Evolutionary conservation across 2,113 vertebrate genomes (phyloP), one percentile per base, ranked within the genome.

Genomic region (Copsychus sechellarum): DNA sequence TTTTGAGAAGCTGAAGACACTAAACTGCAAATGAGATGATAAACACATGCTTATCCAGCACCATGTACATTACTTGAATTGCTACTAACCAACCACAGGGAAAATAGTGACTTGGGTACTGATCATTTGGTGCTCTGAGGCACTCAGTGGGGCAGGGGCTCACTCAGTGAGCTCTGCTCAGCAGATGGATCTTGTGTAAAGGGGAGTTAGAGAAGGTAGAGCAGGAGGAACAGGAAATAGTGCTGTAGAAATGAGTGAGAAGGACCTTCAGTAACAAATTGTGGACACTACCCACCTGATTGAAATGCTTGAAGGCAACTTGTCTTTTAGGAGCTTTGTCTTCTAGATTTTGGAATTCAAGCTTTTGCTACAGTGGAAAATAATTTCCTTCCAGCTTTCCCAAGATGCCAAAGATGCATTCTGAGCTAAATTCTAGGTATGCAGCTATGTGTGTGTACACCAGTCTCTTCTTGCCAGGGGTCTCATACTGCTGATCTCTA

Each of bases 341-440:
- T 53, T 69, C 24, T 64, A 77, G 54, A 53, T 58, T 61, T 50
- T n/a, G 45, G 23, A 88, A 82, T n/a, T 34, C 26, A 71, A 33
- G 7, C 8, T 1, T 79, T 94, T 19, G 16, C 23, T 78, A 6
- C 14, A 42, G 34, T 50, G 43, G 77, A 48, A 66, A 53, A 64
- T 6, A n/a, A 50, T 58, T 93, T 85, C 66, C 57, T 93, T n/a
- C 62, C 71, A 45, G n/a, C 45, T 84, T 82, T 72, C 66, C 70
- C 43, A 53, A 91, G 54, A 91, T 50, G 81, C 86, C 93, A 94
- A 86, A 94, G 93, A 91, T 78, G 56, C 70, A 58, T 76, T 85
- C 70, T 50, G 67, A 95, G 62, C 78, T 91, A 20, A 79, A 50
- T 58, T 79, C 45, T 66, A 85, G 87, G 87, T 87, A 72, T 0